These are phyloP conservation scores for Actinostola sp. DNA, from an alignment of 92 coral and sea anemone species.

Conservation along the genomic window DNA sequence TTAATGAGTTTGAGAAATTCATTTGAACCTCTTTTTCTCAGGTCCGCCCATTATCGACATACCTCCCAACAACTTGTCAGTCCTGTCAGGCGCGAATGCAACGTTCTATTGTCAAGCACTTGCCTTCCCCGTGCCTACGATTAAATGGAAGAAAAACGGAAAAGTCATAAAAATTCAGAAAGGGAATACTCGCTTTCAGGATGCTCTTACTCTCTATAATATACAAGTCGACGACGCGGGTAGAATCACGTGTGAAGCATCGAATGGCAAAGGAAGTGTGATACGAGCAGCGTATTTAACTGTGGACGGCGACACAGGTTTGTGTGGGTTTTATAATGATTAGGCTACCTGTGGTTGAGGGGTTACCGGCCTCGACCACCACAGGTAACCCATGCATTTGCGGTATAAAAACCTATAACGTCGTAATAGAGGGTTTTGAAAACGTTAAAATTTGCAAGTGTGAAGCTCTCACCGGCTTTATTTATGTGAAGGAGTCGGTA, in stretches of 20 bases:
- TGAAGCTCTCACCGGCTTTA: too few species aligned
- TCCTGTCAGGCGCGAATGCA: constrained; percentile 67
- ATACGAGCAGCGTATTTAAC: constrained; percentile 49
- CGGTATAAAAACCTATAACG: too few species aligned
- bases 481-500: too few species aligned
- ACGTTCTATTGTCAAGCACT: constrained; percentile 66
- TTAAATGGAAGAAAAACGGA: constrained; percentile 57
- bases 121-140: constrained; percentile 50
- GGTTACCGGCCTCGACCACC: too few species aligned
- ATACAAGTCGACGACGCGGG: constrained; percentile 62
- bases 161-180: not conserved
- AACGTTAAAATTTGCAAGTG: too few species aligned
- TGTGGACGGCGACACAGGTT: constrained; percentile 74
- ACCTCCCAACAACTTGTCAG: constrained; percentile 59
- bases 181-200: not conserved
- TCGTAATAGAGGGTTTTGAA: too few species aligned
- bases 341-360: not conserved
- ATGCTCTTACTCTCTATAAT: not conserved
- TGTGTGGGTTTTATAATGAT: not conserved
- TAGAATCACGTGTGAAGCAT: constrained; percentile 66
- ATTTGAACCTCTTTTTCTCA: not conserved
- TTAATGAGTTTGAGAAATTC: not conserved
- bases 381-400: too few species aligned
- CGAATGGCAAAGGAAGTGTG: constrained; percentile 50
- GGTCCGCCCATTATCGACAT: constrained; percentile 25